Evolutionary conservation across 1,140 invertebrate genomes (phyloP).

Genomic region (Tetramorium parvispinum): DNA sequence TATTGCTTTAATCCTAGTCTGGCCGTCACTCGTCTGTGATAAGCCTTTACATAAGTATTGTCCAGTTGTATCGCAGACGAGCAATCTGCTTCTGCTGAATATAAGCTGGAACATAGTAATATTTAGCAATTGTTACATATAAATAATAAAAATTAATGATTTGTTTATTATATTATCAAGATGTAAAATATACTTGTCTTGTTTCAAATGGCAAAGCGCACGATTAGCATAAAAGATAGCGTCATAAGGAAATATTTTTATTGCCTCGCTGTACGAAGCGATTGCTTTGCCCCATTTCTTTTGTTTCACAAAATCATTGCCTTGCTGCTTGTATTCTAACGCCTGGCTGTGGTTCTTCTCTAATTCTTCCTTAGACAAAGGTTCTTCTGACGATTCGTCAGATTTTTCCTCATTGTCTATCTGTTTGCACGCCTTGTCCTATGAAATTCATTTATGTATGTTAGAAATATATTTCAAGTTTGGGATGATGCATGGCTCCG

Average conservation of each 20-base stretch:
- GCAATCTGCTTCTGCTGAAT: constrained; percentile 92
- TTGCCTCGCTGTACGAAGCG: constrained; percentile 92
- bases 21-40: constrained; percentile 90
- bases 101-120: constrained; percentile 86
- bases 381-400: constrained; percentile 86
- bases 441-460: constrained; percentile 3
- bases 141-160: constrained; percentile 10
- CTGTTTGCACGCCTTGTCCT: constrained; percentile 91
- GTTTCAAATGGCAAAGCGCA: constrained; percentile 94
- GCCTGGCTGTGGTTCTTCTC: constrained; percentile 84
- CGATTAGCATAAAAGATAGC: constrained; percentile 95
- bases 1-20: constrained; percentile 88
- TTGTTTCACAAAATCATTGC: constrained; percentile 93
- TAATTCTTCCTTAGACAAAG: constrained; percentile 88
- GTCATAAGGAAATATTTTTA: constrained; percentile 91
- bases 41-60: constrained; percentile 92
- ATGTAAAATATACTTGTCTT: constrained; percentile 88
- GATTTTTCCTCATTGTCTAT: constrained; percentile 87
- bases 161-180: neutral
- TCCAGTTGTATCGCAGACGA: constrained; percentile 90
- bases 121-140: constrained; percentile 8
- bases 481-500: no score
- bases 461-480: neutral
- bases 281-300: constrained; percentile 93
- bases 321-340: constrained; percentile 87